Evolutionary conservation across 1,140 invertebrate species (phyloP), one percentile per base, ranked within the genome.

Genomic region (Leptinotarsa lineolata): DNA sequence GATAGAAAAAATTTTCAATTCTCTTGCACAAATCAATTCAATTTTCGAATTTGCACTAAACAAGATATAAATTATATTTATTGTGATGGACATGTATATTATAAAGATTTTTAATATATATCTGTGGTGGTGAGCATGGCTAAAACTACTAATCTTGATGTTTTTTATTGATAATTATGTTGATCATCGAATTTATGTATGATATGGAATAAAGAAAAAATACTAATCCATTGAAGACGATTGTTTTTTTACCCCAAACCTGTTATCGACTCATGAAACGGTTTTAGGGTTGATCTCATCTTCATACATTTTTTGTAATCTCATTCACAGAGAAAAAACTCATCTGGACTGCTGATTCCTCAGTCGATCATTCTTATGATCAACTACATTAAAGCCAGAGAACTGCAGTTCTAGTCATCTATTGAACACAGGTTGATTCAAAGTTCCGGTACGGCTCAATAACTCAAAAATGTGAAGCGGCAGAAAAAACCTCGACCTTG

Each of bases 111-210:
- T 68, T 46, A 68, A 68, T 48, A 68, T 68, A n/a, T 68, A 54
- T 39, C 13, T 67, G n/a, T 67, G 20, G 60, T 61, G 65, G 21
- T 68, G 48, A 18, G 15, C n/a, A 54, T 54, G 6, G 48, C 44
- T 54, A 48, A 54, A 48, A 46, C 22, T 68, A 68, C 44, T 48
- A 39, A 46, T 68, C 24, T 68, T 68, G 67, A 15, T 68, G 67
- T 39, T 68, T 54, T 54, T 54, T 54, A 44, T 68, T n/a, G 16
- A 45, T 15, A 39, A 21, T 39, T 39, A 68, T 18, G 67, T 39
- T 68, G 44, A 68, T 68, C 67, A 68, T 68, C 67, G 67, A 68
- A 68, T 68, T 68, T 68, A 68, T 68, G 67, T 68, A 68, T 68
- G 18, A 39, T 68, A 22, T 39, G 16, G n/a, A 45, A 24, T 39